Evolutionary conservation across 2,797 vertebrate species (phyloP).

Genomic region (Lagorchestes hirsutus): DNA sequence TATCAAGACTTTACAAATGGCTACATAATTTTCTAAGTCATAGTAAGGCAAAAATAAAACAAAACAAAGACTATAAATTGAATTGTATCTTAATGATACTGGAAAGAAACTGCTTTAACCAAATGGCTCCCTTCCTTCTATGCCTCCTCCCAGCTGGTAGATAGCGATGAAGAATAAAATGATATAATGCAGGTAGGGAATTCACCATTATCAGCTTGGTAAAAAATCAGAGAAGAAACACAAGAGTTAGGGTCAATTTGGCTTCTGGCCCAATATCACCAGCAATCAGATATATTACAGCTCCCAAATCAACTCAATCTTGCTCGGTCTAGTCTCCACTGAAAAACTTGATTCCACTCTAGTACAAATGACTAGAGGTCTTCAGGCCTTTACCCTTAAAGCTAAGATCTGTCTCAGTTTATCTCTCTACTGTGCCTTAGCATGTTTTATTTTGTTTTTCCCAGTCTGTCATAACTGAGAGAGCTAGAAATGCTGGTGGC

Average conservation of each 20-base stretch:
- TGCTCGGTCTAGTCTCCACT: not conserved
- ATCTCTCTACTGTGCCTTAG: not conserved
- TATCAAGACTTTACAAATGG: not conserved
- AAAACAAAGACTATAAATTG: not conserved
- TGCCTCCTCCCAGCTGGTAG: not conserved
- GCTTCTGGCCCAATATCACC: not conserved
- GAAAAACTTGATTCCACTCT: not conserved
- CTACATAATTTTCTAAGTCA: not conserved
- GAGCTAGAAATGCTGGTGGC: not conserved
- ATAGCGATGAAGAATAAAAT: not conserved
- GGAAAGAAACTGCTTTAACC: not conserved
- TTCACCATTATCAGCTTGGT: not conserved
- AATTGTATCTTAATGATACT: not conserved
- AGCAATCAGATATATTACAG: not conserved
- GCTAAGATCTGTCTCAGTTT: not conserved
- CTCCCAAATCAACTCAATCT: not conserved
- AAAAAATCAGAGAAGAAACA: not conserved
- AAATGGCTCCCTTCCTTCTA: not conserved
- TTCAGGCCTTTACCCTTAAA: not conserved
- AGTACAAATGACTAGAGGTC: not conserved
- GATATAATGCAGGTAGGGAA: not conserved
- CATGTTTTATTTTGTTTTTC: not conserved
- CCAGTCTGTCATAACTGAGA: not conserved
- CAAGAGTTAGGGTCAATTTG: not conserved
- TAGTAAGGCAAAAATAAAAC: not conserved